Percentiles rank a stretch among this genome's conserved stretches.
Evolutionary conservation across 1,140 invertebrate species (phyloP).

Genomic region (Drosophila willistoni): DNA sequence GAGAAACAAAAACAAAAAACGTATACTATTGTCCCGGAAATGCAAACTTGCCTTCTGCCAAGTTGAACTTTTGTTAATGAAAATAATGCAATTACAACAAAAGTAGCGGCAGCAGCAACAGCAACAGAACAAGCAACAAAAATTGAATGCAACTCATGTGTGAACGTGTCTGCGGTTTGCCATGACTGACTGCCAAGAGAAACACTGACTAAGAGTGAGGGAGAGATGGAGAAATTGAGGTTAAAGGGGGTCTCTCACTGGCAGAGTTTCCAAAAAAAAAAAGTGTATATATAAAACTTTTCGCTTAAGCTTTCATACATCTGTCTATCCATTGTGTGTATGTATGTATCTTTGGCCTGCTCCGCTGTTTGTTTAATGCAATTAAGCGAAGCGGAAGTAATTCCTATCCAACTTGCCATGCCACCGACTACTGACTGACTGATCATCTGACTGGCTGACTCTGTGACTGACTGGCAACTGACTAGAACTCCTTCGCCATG

Average conservation of each 20-base stretch:
- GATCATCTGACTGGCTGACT: conserved; percentile 36
- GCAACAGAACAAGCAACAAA: conserved; percentile 9
- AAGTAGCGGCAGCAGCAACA: conserved; percentile 8
- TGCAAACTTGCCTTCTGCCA: conserved; percentile 55
- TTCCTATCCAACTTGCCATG: conserved; percentile 39
- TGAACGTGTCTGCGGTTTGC: conserved; percentile 76
- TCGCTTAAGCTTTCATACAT: conserved; percentile 18
- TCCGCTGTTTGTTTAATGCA: conserved; percentile 70
- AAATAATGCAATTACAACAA: conserved; percentile 75
- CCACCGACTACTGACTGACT: conserved; percentile 37
- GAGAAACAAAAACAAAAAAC: background rate
- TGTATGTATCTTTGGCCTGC: conserved; percentile 33
- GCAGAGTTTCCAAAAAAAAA: conserved; percentile 39
- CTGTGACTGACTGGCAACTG: conserved; percentile 3
- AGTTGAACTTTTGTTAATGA: conserved; percentile 78
- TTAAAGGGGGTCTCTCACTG: conserved; percentile 1
- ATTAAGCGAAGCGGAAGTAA: conserved; percentile 75
- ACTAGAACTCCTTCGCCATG: background rate
- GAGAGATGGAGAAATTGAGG: background rate
- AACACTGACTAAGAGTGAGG: background rate
- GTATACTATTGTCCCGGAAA: conserved; percentile 62
- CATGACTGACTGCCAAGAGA: conserved; percentile 29
- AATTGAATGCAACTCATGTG: conserved; percentile 63
- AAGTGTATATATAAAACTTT: conserved; percentile 12
- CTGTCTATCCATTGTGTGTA: conserved; percentile 28